These are phyloP conservation scores for Uropsilus gracilis DNA, from an alignment of 2,113 vertebrate species.

Conservation along the genomic window DNA sequence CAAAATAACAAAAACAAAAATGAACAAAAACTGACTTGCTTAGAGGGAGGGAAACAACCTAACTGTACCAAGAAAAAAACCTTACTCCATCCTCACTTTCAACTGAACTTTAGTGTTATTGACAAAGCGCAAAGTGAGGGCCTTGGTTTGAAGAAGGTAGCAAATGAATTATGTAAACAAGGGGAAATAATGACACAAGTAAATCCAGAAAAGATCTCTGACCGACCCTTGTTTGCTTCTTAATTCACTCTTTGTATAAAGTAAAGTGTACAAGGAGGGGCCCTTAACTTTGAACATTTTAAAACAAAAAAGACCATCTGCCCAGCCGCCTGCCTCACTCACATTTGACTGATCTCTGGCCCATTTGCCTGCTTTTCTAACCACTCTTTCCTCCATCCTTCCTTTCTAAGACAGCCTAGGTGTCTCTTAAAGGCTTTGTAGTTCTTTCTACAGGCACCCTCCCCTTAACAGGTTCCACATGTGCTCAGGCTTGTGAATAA, in stretches of 20 bases:
- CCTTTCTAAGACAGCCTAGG: slow-evolving; percentile 52
- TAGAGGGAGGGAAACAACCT: background rate
- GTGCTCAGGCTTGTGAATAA: slow-evolving; percentile 55
- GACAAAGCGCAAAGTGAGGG: background rate
- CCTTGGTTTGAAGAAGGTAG: background rate
- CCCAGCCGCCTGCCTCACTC: slow-evolving; percentile 49
- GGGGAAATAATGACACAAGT: background rate
- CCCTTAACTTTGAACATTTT: slow-evolving; percentile 69
- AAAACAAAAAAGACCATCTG: slow-evolving; percentile 72
- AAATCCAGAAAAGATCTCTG: background rate
- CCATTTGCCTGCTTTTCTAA: slow-evolving; percentile 56
- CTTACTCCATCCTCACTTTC: background rate
- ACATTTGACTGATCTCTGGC: slow-evolving; percentile 76
- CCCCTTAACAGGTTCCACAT: slow-evolving; percentile 79
- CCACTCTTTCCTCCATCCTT: slow-evolving; percentile 67
- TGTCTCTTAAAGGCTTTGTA: slow-evolving; percentile 76
- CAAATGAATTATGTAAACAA: background rate
- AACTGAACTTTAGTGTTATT: background rate
- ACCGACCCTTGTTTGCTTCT: slow-evolving; percentile 9
- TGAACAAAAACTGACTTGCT: no score
- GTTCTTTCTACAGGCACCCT: slow-evolving; percentile 62
- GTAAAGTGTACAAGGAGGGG: slow-evolving; percentile 51
- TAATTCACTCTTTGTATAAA: slow-evolving; percentile 56
- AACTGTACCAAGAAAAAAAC: background rate
- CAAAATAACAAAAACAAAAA: background rate